These are phyloP conservation scores for Acropternis orthonyx DNA, from an alignment of 2,797 vertebrate genomes.

Conservation along the genomic window DNA sequence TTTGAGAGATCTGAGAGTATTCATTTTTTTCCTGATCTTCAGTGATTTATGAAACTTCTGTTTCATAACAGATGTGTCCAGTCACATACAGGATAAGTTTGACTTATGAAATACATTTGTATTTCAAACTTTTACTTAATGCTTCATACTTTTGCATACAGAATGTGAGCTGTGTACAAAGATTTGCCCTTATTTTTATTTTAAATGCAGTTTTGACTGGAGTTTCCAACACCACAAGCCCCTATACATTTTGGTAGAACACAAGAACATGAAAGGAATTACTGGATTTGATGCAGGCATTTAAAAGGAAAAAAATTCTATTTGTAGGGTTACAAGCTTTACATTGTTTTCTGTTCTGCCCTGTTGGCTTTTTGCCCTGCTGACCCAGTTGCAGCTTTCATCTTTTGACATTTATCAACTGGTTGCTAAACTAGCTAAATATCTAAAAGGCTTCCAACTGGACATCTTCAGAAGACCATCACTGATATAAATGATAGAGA, in stretches of 20 bases:
- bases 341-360: conserved; percentile 20
- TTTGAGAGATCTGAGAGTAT: background rate
- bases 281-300: conserved; percentile 1
- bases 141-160: background rate
- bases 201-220: background rate
- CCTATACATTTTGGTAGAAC: background rate
- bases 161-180: conserved; percentile 31
- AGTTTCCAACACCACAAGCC: background rate
- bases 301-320: background rate
- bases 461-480: background rate
- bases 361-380: background rate
- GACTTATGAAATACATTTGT: conserved; percentile 8
- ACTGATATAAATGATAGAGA: background rate
- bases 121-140: background rate
- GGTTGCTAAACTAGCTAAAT: background rate
- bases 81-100: background rate
- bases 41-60: conserved; percentile 18
- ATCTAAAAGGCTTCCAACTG: background rate
- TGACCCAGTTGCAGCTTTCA: background rate
- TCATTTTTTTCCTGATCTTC: background rate
- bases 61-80: conserved; percentile 11
- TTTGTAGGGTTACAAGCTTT: conserved; percentile 15
- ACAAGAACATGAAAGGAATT: conserved; percentile 13
- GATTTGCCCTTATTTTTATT: background rate
- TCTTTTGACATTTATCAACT: conserved; percentile 40